Evolutionary conservation across 2,113 vertebrate genomes (phyloP).

Genomic region (Recurvirostra avosetta): DNA sequence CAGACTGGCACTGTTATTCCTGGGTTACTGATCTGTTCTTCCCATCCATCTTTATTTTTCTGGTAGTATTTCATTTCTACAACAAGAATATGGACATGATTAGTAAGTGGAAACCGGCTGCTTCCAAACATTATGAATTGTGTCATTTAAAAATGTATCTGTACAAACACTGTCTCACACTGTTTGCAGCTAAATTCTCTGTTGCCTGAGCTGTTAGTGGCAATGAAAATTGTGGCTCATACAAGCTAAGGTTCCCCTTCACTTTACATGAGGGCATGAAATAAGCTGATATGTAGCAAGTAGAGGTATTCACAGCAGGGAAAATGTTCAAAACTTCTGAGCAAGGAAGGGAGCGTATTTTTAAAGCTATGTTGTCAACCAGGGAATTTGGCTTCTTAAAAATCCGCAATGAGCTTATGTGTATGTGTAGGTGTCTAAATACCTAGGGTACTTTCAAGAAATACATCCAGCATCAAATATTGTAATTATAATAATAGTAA

Average conservation of each 20-base stretch:
- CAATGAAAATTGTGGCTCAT: not conserved
- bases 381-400: not conserved
- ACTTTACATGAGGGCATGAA: not conserved
- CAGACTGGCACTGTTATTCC: not conserved
- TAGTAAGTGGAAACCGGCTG: not conserved
- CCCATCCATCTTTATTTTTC: not conserved
- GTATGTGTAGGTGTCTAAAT: not conserved
- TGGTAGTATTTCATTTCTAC: not conserved
- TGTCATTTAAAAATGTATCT: not conserved
- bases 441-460: not conserved
- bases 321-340: not conserved
- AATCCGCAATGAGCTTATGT: not conserved
- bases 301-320: not conserved
- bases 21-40: not conserved
- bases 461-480: not conserved
- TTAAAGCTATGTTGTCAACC: not conserved
- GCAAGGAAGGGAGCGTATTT: not conserved
- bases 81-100: not conserved
- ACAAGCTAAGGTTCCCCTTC: not conserved
- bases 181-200: not conserved
- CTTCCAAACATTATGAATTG: not conserved
- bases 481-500: not conserved
- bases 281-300: not conserved
- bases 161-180: not conserved
- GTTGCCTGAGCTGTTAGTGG: not conserved